Evolutionary conservation across 2,113 vertebrate species (phyloP).

Genomic region (Chamaetylas fuelleborni): DNA sequence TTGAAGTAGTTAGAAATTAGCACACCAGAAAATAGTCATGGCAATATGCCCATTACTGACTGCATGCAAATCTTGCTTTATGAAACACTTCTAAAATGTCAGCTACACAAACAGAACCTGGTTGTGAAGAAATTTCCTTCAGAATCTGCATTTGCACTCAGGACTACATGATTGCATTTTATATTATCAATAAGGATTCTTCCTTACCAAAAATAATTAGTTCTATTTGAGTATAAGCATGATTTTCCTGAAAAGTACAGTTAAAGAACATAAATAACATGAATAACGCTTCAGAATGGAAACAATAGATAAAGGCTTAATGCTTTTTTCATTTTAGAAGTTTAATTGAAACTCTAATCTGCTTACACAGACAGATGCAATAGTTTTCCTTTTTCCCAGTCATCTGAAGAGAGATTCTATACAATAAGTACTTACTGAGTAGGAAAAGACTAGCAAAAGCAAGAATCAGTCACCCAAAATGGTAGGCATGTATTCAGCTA

Average conservation of each 20-base stretch:
- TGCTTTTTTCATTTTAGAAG: not conserved
- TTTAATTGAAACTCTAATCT: not conserved
- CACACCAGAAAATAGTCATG: not conserved
- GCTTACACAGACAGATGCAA: not conserved
- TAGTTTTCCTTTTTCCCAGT: not conserved
- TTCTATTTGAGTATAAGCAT: not conserved
- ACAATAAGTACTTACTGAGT: not conserved
- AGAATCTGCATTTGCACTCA: not conserved
- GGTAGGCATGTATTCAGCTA: not conserved
- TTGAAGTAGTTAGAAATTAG: not conserved
- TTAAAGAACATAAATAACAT: not conserved
- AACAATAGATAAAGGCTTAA: not conserved
- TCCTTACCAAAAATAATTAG: not conserved
- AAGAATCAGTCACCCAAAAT: not conserved
- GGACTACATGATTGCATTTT: not conserved
- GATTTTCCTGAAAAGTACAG: not conserved
- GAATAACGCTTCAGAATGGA: not conserved
- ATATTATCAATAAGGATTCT: not conserved
- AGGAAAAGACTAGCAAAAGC: not conserved
- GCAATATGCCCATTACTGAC: not conserved
- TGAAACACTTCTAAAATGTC: not conserved
- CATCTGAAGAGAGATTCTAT: not conserved
- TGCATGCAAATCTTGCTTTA: not conserved
- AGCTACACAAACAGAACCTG: not conserved
- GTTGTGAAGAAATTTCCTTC: not conserved